Conservation (phyloP, 2,113 vertebrate species). For the Pseudopodoces humilis region DNA sequence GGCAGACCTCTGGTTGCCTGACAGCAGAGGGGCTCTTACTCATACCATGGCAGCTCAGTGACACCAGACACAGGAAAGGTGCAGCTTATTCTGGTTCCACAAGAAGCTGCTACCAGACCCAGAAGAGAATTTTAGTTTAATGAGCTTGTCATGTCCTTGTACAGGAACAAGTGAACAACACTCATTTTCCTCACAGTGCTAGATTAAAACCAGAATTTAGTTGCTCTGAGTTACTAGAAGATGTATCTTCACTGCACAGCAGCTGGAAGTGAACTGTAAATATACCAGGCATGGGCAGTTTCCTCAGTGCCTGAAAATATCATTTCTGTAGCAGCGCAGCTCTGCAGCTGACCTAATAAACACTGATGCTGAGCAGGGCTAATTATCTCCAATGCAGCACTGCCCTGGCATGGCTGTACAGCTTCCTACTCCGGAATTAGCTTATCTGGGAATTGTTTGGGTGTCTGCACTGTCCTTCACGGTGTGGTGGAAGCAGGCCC, state of each 20-base stretch:
- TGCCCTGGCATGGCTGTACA: background rate
- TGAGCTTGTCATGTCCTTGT: background rate
- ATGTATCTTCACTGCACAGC: background rate
- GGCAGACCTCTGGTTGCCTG: background rate
- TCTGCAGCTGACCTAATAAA: constrained; percentile 48
- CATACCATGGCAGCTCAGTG: background rate
- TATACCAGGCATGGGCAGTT: background rate
- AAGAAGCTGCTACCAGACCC: background rate
- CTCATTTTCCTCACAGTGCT: background rate
- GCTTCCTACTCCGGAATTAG: background rate
- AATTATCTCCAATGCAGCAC: constrained; percentile 24
- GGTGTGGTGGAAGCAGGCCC: background rate
- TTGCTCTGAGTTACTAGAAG: background rate
- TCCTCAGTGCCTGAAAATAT: background rate
- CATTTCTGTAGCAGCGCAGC: background rate
- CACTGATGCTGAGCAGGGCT: background rate
- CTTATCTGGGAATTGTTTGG: background rate
- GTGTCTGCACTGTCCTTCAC: constrained; percentile 48
- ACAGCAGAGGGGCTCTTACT: background rate
- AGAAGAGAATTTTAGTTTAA: background rate
- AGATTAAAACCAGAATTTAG: background rate
- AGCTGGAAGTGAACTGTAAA: background rate
- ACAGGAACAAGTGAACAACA: background rate
- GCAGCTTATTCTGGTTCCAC: background rate
- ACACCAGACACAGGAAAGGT: background rate